phyloP scores from a whole-genome alignment of 35 echinoderm and acorn worm genomes.

The Diadema setosum region DNA sequence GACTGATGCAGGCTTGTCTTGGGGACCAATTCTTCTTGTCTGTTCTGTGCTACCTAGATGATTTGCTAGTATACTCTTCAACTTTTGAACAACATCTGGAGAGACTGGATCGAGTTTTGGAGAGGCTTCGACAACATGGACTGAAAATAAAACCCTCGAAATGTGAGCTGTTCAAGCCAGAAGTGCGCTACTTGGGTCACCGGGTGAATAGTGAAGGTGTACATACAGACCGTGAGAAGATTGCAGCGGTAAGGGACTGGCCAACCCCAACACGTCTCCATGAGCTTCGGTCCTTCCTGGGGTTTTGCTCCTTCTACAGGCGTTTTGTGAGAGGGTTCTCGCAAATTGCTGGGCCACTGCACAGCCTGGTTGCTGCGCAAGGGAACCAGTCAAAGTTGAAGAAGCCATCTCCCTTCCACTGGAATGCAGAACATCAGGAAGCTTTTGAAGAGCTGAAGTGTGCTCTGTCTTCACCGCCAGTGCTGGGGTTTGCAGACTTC shows the following conservation, averaged over 20 bases:
- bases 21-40: constrained; percentile 39
- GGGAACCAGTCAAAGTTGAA: background rate
- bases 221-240: background rate
- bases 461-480: constrained; percentile 30
- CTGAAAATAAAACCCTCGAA: constrained; percentile 50
- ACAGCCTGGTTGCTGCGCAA: background rate
- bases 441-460: constrained; percentile 51
- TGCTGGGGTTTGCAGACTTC: constrained; percentile 68
- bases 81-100: constrained; percentile 36
- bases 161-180: constrained; percentile 22
- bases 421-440: constrained; percentile 27
- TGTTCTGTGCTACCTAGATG: constrained; percentile 62
- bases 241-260: constrained; percentile 12
- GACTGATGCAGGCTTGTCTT: constrained; percentile 63
- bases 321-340: constrained; percentile 34
- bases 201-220: constrained; percentile 37
- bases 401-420: background rate
- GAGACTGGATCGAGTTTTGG: background rate
- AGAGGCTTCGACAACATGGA: constrained; percentile 28
- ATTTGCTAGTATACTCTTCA: constrained; percentile 53
- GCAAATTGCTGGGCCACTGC: background rate
- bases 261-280: constrained; percentile 8
- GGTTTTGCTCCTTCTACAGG: constrained; percentile 46
- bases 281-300: constrained; percentile 51
- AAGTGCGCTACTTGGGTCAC: constrained; percentile 64